phyloP scores from a whole-genome alignment of 2,113 vertebrate genomes.

The Gopherus flavomarginatus region DNA sequence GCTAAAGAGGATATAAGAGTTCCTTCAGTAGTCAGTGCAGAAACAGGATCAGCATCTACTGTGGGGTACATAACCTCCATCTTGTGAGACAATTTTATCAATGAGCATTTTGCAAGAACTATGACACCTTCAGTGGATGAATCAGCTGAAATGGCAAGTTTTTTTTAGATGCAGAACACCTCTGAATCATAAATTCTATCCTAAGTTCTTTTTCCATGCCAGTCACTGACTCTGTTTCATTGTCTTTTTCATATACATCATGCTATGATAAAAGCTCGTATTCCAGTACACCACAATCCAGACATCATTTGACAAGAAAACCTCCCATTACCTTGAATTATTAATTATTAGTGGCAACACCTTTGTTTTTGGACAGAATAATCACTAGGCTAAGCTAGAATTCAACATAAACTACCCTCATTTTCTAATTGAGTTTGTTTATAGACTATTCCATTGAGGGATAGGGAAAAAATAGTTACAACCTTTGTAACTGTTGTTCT shows the following conservation, averaged over 20 bases:
- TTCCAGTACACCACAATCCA: neutral
- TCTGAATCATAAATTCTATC: neutral
- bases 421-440: conserved; percentile 66
- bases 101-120: neutral
- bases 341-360: conserved; percentile 57
- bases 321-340: neutral
- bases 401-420: conserved; percentile 13
- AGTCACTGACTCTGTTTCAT: neutral
- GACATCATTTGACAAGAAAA: conserved; percentile 19
- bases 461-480: neutral
- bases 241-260: neutral
- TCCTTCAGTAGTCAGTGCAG: neutral
- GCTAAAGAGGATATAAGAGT: neutral
- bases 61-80: neutral
- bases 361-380: conserved; percentile 19
- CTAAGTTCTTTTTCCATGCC: neutral
- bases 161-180: neutral
- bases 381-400: conserved; percentile 34
- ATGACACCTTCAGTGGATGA: neutral
- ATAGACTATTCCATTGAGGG: conserved; percentile 54
- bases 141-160: neutral
- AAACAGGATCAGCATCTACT: neutral
- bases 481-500: too few relatives aligned
- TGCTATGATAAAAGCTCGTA: neutral
- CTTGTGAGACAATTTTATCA: neutral